Base-by-base conservation (phyloP, 2,888 invertebrate species). In the Carabus problematicus region DNA sequence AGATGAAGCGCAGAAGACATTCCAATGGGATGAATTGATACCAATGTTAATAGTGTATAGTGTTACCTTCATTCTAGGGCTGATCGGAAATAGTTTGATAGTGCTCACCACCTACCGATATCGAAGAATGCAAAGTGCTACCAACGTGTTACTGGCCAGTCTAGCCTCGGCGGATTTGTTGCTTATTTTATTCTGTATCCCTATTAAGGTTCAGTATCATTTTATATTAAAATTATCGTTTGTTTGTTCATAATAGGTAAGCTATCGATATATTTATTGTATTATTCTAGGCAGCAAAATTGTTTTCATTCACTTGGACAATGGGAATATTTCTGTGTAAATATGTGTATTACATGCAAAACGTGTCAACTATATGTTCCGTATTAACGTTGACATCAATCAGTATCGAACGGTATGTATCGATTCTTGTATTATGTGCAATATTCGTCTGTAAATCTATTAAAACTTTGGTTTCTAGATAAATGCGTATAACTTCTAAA, bases 381-480 rank as follows among this genome's bases (percentile, higher is more conserved):
- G 89, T 90, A 39, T 83, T 90, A 72, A 91, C 90, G 0, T 83
- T 91, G 70, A 90, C 90, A 1, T 87, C 88, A 56, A 91, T 91
- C 84, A 90, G 89, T 74, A 84, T 90, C 61, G 91, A 91, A 81
- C 86, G 91, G 90, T 90, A 81, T 81, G 80, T 70, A 29, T 29
- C 29, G 29, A 29, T 29, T 29, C 29, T 29, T 29, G 29, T 29
- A 29, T 29, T 29, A 29, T 29, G 29, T 29, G 29, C 29, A 6
- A 29, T 29, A 29, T 29, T 29, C 29, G 6, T 29, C 29, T 2
- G 29, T 29, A 29, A 29, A 29, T 29, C 29, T 29, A 29, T 29
- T 29, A 29, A 29, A 29, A 29, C 3, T 29, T 29, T 29, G 2
- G 29, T 29, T 29, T 29, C 29, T 29, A 29, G 29, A 3, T 29